A percentile compares a stretch with the other conserved stretches of the same genome.
Conservation (phyloP, 2,113 vertebrate species). For the Ailurus styani region DNA sequence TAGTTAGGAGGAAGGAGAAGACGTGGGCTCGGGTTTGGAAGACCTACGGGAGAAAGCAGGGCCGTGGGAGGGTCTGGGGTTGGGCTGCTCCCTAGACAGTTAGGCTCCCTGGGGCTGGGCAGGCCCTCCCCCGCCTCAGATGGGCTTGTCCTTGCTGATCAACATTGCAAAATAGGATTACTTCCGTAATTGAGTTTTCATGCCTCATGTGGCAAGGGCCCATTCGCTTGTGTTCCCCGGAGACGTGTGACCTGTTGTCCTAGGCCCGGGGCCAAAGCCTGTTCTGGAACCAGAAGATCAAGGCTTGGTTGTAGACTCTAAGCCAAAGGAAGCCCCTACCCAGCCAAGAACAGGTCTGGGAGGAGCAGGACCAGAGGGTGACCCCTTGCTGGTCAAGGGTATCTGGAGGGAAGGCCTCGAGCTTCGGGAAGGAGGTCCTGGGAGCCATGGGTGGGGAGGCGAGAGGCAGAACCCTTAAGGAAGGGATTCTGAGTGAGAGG, state of each 20-base stretch:
- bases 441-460: not conserved
- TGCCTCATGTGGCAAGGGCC: constrained; percentile 21
- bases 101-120: not conserved
- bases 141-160: constrained; percentile 32
- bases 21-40: not conserved
- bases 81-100: not conserved
- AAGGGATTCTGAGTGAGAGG: not conserved
- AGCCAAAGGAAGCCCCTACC: constrained; percentile 49
- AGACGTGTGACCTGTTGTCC: constrained; percentile 31
- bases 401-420: not conserved
- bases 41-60: not conserved
- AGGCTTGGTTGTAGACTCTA: not conserved
- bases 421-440: not conserved
- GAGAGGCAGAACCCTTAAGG: too few species aligned
- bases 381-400: not conserved
- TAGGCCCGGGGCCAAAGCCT: constrained; percentile 58
- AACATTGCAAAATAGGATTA: not conserved
- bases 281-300: constrained; percentile 38
- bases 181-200: not conserved
- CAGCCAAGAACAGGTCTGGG: constrained; percentile 40
- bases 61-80: not conserved
- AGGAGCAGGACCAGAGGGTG: not conserved
- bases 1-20: not conserved
- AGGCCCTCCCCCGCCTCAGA: not conserved
- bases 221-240: not conserved